Base-by-base conservation (phyloP, 2,113 vertebrate genomes). In the Phoxinus phoxinus region DNA sequence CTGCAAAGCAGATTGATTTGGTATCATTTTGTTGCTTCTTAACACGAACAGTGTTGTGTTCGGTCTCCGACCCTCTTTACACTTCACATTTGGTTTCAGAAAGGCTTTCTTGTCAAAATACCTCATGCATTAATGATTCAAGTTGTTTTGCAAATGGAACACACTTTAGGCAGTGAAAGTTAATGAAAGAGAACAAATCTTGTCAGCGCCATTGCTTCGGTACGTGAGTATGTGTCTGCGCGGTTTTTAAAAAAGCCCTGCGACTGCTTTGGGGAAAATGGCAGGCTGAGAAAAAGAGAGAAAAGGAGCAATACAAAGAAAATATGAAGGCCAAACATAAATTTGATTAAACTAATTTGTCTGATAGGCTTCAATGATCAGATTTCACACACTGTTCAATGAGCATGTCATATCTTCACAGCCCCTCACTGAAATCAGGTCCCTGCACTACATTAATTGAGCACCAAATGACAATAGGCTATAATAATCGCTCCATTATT, bases 171-270 rank as follows among this genome's bases (percentile, higher is more conserved):
- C 51, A 81, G 77, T 61, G 48, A 86, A 81, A 75, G 85, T 86
- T 86, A 86, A 81, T 86, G 77, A 86, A 72, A 81, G 53, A 81
- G 67, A 81, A 86, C 76, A 61, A 48, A 73, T 73, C 77, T 48
- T 81, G 85, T 86, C 85, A 86, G 51, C 1, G 25, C 17, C 58
- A 48, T 17, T 10, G 27, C 44, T 69, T 46, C 17, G 73, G 61
- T 30, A 56, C 2, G 6, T 56, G 19, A 21, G 53, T 13, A 71
- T 59, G 51, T 69, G 84, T 44, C 51, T n/a, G 10, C 3, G 15
- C 13, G 13, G 21, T 41, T 41, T 41, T 59, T 56, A 0, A 37
- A 61, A 78, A 56, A 58, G 10, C 61, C 12, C n/a, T 21, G 35
- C 9, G 2, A n/a, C 27, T 58, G n/a, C 58, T 35, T 27, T 65